phyloP scores from a whole-genome alignment of 2,888 invertebrate genomes.

The Empis stercorea region DNA sequence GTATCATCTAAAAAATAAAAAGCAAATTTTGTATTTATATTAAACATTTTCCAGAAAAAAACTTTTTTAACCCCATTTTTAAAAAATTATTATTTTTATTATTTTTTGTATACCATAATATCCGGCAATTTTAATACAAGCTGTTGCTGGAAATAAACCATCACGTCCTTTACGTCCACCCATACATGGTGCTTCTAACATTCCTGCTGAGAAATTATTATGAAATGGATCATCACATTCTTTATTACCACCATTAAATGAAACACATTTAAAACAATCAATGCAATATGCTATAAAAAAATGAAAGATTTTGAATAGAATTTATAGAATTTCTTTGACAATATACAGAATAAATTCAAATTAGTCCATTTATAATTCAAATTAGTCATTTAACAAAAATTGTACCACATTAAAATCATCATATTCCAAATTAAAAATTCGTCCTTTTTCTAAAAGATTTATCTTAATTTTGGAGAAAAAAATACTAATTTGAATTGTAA shows the following conservation, averaged over 20 bases:
- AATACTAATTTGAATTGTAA: no score
- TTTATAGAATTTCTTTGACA: no score
- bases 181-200: constrained; percentile 84
- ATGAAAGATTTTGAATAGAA: neutral
- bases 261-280: constrained; percentile 96
- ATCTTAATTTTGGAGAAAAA: no score
- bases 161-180: constrained; percentile 85
- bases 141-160: constrained; percentile 91
- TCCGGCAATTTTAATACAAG: constrained; percentile 91
- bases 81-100: no score
- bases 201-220: constrained; percentile 72
- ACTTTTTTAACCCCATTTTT: no score
- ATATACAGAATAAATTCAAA: no score
- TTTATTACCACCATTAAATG: constrained; percentile 69
- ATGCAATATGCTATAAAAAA: constrained; percentile 47
- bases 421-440: no score
- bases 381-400: no score
- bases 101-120: constrained; percentile 55
- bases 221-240: constrained; percentile 94
- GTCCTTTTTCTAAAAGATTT: no score
- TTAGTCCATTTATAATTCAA: no score
- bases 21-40: neutral
- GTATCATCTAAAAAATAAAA: constrained; percentile 49
- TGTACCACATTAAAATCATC: no score
- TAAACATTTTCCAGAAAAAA: no score